Evolutionary conservation across 2,113 vertebrate species (phyloP), one percentile per base, ranked within the genome.

Genomic region (Struthio camelus): DNA sequence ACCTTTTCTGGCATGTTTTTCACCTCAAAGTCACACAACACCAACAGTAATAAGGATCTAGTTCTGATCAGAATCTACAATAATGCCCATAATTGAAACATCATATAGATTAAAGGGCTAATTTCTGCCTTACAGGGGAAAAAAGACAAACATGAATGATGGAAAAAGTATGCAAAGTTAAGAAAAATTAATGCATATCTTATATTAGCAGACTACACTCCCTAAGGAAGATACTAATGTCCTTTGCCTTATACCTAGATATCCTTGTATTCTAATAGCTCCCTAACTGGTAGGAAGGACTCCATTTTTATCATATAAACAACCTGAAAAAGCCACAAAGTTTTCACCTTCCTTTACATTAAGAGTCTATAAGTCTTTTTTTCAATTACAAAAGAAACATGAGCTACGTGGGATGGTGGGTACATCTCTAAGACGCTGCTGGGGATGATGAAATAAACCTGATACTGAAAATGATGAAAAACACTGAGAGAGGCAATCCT

Each of bases 81-180:
- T 36, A 88, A 36, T 50, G 9, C 1, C 7, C 9, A 46, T 50
- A 30, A 58, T 53, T 80, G 14, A 91, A 71, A 62, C 7, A 40
- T 15, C 14, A 10, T 34, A 8, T 13, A 70, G 5, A 65, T 86
- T 73, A 69, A 88, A 86, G 17, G 36, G n/a, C 7, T 64, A 38
- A 16, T 64, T 64, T n/a, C 38, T 38, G 36, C 16, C 23, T 51
- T 17, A 38, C 1, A 19, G n/a, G 20, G 7, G 20, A 34, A 17
- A 11, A 3, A 10, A 51, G 23, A 10, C 32, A 19, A 34, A 17
- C n/a, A 28, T 30, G 59, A 56, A 44, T 13, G 0, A 48, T 40
- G 6, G 12, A 48, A 1, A 54, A 93, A 92, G 85, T n/a, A 86
- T 2, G 66, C 6, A n/a, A n/a, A 73, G n/a, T 50, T 44, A 65